A percentile compares a stretch with the other conserved stretches of the same genome.
These are phyloP conservation scores for Diorhabda elongata DNA, from an alignment of 1,140 invertebrate species.

Conservation along the genomic window DNA sequence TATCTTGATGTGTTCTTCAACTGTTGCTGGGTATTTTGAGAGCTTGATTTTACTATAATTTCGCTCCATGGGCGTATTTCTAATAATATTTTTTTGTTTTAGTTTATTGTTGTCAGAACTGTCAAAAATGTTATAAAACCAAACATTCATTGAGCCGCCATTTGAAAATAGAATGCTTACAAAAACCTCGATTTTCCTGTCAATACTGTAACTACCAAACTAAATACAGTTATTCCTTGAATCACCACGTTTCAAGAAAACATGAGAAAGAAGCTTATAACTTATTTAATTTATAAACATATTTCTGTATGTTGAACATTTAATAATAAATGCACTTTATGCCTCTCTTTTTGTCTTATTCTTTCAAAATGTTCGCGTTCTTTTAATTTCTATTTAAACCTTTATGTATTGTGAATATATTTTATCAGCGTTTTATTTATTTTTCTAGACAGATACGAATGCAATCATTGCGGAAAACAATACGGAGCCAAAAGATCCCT, in stretches of 20 bases:
- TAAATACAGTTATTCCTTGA: slow-evolving; percentile 9
- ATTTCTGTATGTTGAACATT: too few species aligned
- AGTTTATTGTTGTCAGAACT: slow-evolving; percentile 11
- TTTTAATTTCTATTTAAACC: too few species aligned
- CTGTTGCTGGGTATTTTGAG: too few species aligned
- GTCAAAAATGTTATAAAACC: slow-evolving; percentile 6
- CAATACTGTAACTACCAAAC: not conserved
- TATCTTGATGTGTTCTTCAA: too few species aligned
- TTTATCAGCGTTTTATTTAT: not conserved
- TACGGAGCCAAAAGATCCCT: slow-evolving; percentile 36
- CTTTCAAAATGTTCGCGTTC: too few species aligned
- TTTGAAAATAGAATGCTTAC: slow-evolving; percentile 15
- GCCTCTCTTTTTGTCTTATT: too few species aligned
- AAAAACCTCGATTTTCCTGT: slow-evolving; percentile 10
- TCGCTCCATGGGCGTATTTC: too few species aligned
- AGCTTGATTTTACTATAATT: too few species aligned
- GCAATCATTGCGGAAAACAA: slow-evolving; percentile 30
- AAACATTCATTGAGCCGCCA: slow-evolving; percentile 67
- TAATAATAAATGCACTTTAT: too few species aligned
- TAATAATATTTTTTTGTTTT: slow-evolving; percentile 8
- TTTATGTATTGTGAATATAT: too few species aligned
- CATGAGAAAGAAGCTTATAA: not conserved
- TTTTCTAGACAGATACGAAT: slow-evolving; percentile 32
- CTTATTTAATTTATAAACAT: too few species aligned
- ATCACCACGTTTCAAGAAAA: slow-evolving; percentile 5